phyloP scores from a whole-genome alignment of 2,797 vertebrate species.

The Sphenodon punctatus region DNA sequence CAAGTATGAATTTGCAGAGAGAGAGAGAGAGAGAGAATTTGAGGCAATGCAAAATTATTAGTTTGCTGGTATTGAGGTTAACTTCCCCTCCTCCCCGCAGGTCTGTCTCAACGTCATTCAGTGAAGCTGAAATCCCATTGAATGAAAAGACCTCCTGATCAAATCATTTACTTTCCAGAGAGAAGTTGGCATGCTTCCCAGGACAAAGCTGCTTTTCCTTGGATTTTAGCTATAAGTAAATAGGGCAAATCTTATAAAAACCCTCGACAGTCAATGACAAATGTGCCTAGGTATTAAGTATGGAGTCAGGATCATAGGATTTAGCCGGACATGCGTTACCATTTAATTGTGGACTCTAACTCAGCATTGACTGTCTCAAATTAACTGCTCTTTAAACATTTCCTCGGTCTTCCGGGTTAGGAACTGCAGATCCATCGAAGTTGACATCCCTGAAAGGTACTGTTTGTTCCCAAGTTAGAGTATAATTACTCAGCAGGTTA shows the following conservation, averaged over 20 bases:
- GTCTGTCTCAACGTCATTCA: neutral
- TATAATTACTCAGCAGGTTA: neutral
- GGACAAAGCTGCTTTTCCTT: neutral
- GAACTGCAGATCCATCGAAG: neutral
- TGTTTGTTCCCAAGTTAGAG: neutral
- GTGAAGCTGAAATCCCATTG: neutral
- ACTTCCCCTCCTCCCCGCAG: neutral
- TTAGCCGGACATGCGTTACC: neutral
- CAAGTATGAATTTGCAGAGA: neutral
- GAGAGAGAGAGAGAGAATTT: neutral
- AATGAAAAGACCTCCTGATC: neutral
- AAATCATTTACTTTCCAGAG: neutral
- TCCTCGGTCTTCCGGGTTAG: rapidly evolving
- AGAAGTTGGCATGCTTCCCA: neutral
- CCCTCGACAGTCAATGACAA: conserved; percentile 18
- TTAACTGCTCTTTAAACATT: neutral
- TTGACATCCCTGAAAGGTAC: rapidly evolving
- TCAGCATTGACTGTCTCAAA: neutral
- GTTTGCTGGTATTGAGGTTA: neutral
- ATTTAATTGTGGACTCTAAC: neutral
- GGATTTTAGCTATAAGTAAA: conserved; percentile 13
- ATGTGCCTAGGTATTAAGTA: conserved; percentile 6
- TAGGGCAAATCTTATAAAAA: conserved; percentile 11
- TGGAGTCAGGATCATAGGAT: conserved; percentile 9
- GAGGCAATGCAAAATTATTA: neutral